Evolutionary conservation across 2,888 invertebrate genomes (phyloP).

Genomic region (Petrolisthes cinctipes): DNA sequence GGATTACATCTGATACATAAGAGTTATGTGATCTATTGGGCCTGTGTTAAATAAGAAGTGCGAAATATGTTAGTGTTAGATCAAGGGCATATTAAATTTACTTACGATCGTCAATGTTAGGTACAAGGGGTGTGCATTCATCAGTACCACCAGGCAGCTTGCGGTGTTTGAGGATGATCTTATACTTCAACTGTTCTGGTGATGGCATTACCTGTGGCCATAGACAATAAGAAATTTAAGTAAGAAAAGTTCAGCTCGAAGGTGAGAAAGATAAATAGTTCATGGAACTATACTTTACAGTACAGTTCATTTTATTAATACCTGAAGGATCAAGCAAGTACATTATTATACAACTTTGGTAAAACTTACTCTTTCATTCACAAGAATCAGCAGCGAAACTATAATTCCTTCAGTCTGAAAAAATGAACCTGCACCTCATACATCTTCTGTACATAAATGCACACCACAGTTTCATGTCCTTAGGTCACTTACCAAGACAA

Average conservation of each 20-base stretch:
- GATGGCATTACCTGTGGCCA: constrained; percentile 60
- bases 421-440: too few species aligned
- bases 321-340: too few species aligned
- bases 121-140: constrained; percentile 72
- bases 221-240: background rate
- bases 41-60: background rate
- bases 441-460: too few species aligned
- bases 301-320: too few species aligned
- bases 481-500: too few species aligned
- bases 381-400: too few species aligned
- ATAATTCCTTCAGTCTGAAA: too few species aligned
- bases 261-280: too few species aligned
- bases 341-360: too few species aligned
- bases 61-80: background rate
- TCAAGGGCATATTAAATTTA: background rate
- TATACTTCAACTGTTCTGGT: constrained; percentile 64
- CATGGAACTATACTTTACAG: too few species aligned
- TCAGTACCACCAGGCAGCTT: constrained; percentile 91
- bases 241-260: background rate
- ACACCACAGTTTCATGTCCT: too few species aligned
- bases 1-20: background rate
- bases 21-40: background rate
- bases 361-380: too few species aligned
- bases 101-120: constrained; percentile 70
- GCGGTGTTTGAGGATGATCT: constrained; percentile 89